Conservation (phyloP, 2,888 invertebrate genomes). For the Trypoxylon attenuatum region DNA sequence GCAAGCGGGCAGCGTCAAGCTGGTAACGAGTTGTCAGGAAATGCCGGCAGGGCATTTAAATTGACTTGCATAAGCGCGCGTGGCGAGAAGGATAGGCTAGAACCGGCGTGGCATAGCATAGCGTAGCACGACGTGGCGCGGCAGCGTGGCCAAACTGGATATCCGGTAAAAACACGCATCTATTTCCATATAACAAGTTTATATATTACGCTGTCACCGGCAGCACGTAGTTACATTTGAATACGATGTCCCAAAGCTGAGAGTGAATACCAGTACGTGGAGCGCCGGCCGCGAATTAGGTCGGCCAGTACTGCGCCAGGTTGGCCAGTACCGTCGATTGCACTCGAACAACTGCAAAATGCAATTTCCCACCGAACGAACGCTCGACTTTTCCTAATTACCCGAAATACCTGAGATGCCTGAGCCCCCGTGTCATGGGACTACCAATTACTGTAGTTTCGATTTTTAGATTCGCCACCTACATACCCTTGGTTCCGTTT, state of each 20-base stretch:
- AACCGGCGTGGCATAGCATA: not conserved
- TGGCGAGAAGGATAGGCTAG: slow-evolving; percentile 18
- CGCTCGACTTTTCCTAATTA: slow-evolving; percentile 51
- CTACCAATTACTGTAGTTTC: no score
- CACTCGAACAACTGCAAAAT: slow-evolving; percentile 53
- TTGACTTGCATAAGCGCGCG: slow-evolving; percentile 70
- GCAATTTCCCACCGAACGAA: slow-evolving; percentile 44
- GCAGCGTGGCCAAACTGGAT: slow-evolving; percentile 55
- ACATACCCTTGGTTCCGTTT: no score
- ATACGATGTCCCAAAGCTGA: slow-evolving; percentile 68
- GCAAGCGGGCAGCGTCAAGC: slow-evolving; percentile 45
- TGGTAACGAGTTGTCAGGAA: slow-evolving; percentile 51
- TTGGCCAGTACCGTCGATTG: slow-evolving; percentile 44
- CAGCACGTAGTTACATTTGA: slow-evolving; percentile 74
- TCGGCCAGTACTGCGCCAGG: slow-evolving; percentile 28
- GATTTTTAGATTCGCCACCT: no score
- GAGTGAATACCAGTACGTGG: slow-evolving; percentile 45
- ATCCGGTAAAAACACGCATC: slow-evolving; percentile 73
- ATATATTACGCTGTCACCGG: slow-evolving; percentile 72
- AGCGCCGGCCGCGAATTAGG: slow-evolving; percentile 49
- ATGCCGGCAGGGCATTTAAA: slow-evolving; percentile 64
- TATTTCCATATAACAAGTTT: slow-evolving; percentile 74
- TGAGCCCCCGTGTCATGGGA: no score
- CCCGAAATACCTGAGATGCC: no score
- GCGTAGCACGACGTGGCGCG: not conserved